Evolutionary conservation across 1,140 invertebrate species (phyloP).

Genomic region (Drosophila bocki): DNA sequence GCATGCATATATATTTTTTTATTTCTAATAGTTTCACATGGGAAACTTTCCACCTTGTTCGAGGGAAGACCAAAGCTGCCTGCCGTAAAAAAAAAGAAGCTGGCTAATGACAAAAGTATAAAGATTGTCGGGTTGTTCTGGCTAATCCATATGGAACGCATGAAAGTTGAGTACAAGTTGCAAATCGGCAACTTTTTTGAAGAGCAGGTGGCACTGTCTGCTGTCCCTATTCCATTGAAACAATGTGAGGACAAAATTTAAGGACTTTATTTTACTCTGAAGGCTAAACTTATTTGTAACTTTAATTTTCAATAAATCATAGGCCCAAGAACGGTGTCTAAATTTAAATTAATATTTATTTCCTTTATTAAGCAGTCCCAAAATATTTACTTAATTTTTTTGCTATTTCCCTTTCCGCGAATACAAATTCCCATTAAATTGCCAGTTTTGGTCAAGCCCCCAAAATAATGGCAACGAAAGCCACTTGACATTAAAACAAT

Average conservation of each 20-base stretch:
- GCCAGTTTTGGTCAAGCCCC: constrained; percentile 51
- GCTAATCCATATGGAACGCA: constrained; percentile 62
- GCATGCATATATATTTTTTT: constrained; percentile 24
- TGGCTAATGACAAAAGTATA: constrained; percentile 69
- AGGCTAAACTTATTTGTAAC: no score
- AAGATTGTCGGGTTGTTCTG: constrained; percentile 58
- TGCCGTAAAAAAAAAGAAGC: constrained; percentile 46
- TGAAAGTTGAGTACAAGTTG: constrained; percentile 42
- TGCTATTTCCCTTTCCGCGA: constrained; percentile 4
- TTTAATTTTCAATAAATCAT: not conserved
- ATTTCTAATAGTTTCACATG: constrained; percentile 31
- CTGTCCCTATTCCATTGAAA: not conserved
- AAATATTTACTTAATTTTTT: constrained; percentile 2
- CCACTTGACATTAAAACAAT: constrained; percentile 71
- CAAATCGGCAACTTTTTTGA: constrained; percentile 42
- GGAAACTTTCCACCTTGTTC: constrained; percentile 33
- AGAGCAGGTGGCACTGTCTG: constrained; percentile 25
- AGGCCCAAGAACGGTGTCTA: no score
- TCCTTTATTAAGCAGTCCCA: no score
- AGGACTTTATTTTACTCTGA: no score
- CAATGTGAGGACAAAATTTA: constrained; percentile 4
- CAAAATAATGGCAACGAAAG: constrained; percentile 47
- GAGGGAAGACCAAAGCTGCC: not conserved
- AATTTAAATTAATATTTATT: not conserved
- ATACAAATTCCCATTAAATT: constrained; percentile 30